These are phyloP conservation scores for Carollia perspicillata DNA, from an alignment of 2,113 vertebrate genomes.

Conservation along the genomic window DNA sequence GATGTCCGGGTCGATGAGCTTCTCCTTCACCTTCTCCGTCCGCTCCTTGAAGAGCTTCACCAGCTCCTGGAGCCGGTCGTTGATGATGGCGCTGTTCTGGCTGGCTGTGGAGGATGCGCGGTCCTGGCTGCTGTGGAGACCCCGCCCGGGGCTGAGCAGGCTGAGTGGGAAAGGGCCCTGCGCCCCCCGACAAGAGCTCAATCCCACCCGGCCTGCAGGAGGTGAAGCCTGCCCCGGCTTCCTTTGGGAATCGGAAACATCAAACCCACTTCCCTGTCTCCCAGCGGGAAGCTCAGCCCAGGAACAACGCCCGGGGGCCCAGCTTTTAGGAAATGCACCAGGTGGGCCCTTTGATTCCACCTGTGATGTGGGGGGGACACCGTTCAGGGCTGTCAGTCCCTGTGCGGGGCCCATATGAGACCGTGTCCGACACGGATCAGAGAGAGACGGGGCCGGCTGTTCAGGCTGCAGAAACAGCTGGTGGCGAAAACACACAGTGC, in stretches of 20 bases:
- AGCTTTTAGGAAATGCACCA: neutral
- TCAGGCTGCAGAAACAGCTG: neutral
- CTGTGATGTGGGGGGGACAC: neutral
- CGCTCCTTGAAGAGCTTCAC: conserved; percentile 91
- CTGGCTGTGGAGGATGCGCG: conserved; percentile 84
- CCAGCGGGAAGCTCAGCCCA: neutral
- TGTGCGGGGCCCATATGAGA: neutral
- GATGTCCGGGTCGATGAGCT: conserved; percentile 88
- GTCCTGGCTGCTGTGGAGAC: conserved; percentile 78
- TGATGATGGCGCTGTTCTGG: conserved; percentile 82
- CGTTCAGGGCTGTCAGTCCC: neutral
- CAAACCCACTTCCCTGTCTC: neutral
- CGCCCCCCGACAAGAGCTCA: accelerated
- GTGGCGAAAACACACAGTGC: neutral
- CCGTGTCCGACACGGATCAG: neutral
- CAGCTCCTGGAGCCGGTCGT: conserved; percentile 89
- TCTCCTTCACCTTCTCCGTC: conserved; percentile 89
- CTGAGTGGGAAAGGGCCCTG: neutral
- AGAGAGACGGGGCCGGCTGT: neutral
- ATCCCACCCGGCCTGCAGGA: neutral
- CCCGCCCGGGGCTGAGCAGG: accelerated
- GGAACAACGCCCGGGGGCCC: neutral
- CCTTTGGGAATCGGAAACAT: neutral
- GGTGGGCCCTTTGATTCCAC: neutral
- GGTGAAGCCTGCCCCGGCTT: neutral